Conservation (phyloP, 2,888 invertebrate species). For the Lochmaea crataegi region DNA sequence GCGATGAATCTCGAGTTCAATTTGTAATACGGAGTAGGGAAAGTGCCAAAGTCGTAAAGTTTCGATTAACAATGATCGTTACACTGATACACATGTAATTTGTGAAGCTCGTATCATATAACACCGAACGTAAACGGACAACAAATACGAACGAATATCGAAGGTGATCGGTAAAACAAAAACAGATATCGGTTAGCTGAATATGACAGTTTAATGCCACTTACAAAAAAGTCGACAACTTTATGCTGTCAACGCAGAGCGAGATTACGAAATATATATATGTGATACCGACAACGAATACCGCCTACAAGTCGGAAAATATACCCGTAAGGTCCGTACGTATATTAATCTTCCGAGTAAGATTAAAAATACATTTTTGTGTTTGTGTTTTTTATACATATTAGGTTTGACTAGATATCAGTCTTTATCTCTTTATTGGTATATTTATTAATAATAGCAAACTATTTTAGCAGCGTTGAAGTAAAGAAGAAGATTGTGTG, state of each 20-base stretch:
- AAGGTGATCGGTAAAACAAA: slow-evolving; percentile 1
- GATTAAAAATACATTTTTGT: background rate
- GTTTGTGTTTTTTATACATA: background rate
- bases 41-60: slow-evolving; percentile 49
- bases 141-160: background rate
- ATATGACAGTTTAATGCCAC: slow-evolving; percentile 12
- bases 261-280: background rate
- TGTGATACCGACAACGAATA: background rate
- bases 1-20: slow-evolving; percentile 43
- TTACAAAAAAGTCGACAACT: slow-evolving; percentile 4
- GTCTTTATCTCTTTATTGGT: no score
- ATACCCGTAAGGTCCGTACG: background rate
- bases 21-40: slow-evolving; percentile 45
- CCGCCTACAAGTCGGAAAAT: background rate
- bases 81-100: slow-evolving; percentile 28
- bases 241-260: background rate
- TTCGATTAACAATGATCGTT: slow-evolving; percentile 50
- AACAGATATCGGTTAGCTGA: slow-evolving; percentile 7
- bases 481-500: no score
- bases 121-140: background rate
- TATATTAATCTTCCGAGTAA: background rate
- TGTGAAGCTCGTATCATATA: slow-evolving; percentile 13
- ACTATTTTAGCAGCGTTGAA: no score
- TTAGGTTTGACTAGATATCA: no score
- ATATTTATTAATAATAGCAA: no score